A percentile compares a stretch with the other conserved stretches of the same genome.
Conservation (phyloP, 2,113 vertebrate genomes). For the Leiothrix lutea region DNA sequence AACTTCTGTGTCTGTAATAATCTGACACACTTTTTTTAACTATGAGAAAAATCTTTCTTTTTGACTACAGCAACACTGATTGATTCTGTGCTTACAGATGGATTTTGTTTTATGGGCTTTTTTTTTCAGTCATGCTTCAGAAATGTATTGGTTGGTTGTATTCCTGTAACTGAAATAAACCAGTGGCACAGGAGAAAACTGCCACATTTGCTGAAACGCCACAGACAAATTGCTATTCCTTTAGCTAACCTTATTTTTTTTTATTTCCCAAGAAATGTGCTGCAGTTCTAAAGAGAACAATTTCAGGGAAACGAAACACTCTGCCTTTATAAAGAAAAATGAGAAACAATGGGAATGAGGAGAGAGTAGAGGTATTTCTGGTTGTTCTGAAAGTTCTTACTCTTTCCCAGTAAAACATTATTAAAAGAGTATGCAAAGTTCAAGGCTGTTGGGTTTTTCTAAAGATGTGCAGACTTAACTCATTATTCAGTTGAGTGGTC, state of each 20-base stretch:
- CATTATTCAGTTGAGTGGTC: background rate
- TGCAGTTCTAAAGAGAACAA: constrained; percentile 21
- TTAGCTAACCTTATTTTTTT: constrained; percentile 30
- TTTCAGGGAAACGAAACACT: background rate
- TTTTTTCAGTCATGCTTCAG: constrained; percentile 1
- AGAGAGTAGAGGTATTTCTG: background rate
- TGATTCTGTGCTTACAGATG: constrained; percentile 10
- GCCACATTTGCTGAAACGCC: constrained; percentile 17
- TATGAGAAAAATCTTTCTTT: constrained; percentile 17
- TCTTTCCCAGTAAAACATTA: background rate
- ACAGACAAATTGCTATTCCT: constrained; percentile 45
- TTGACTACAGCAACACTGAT: background rate
- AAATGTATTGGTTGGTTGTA: constrained; percentile 18
- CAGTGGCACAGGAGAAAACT: constrained; percentile 15
- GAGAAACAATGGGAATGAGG: background rate
- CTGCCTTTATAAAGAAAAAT: constrained; percentile 32
- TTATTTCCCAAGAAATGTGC: constrained; percentile 24
- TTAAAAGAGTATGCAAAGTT: background rate
- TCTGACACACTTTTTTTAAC: background rate
- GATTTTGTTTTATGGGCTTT: background rate
- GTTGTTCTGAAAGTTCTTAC: background rate
- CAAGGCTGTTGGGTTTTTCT: background rate
- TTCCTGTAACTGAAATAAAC: constrained; percentile 45
- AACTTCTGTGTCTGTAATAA: background rate
- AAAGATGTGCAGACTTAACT: background rate